Base-by-base conservation (phyloP, 1,140 invertebrate species). In the Scaptomyza hsui region DNA sequence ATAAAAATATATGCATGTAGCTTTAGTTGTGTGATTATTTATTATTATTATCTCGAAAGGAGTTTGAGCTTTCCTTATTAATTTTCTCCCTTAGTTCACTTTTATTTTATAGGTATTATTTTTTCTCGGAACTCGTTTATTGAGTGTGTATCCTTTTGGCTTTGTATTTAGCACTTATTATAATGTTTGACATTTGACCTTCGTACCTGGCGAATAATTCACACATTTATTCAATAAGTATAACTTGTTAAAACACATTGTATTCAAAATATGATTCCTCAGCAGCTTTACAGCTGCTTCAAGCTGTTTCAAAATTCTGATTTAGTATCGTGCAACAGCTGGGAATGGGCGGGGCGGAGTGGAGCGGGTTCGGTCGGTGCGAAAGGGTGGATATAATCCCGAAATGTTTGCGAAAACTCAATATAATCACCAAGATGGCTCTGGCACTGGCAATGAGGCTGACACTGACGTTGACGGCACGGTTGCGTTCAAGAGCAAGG, bases 161-260 rank as follows among this genome's bases (percentile, higher is more conserved):
- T 37, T 55, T 59, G 41, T 21, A 44, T 65, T 32, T 65, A 48
- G 39, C 39, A 37, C 19, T 52, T 60, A 35, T 37, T 37, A 37
- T 29, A 29, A 7, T 67, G 29, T 55, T 64, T 19, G 60, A 72
- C 78, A 68, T 57, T 85, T 85, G 59, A 72, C 72, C 61, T 69
- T 76, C 67, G 48, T 48, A 72, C 45, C 56, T 42, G 48, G 32
- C 57, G 37, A 45, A 42, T 45, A 52, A 26, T 59, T 49, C 44
- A 41, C 52, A 37, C 62, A 72, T 83, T 83, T 83, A 53, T 82
- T 83, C 68, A 81, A 57, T 39, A 77, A 63, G 56, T 67, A 71
- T 29, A 76, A 52, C 59, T 85, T 70, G 47, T 85, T 85, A 64
- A 85, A 85, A 76, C 80, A 85, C 80, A 85, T 85, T 67, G 69